Base-by-base conservation (phyloP, 2,113 vertebrate species). In the Callithrix jacchus region DNA sequence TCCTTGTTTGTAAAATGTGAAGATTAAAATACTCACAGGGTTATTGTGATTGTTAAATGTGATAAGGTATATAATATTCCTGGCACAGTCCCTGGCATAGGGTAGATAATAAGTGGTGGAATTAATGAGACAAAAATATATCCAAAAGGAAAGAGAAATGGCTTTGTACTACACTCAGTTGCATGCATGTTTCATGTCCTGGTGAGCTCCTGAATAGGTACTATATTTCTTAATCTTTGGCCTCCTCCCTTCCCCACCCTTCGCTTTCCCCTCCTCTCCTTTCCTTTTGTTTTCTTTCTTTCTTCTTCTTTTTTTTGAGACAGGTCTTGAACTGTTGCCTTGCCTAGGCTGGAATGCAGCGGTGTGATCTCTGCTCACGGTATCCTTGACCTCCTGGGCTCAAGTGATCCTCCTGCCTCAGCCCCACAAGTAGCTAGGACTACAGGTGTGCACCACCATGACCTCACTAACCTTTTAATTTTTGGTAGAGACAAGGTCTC, bases 11-110 rank as follows among this genome's bases (percentile, higher is more conserved):
- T 70, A 71, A 91, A 93, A 84, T 71, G 37, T 79, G 52, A 16
- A 88, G n/a, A 70, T 0, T 18, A 76, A 89, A 40, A 70, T 6
- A 89, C 45, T 77, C 17, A 54, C 14, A 79, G n/a, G 8, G 21
- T 56, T 93, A 95, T 45, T 45, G 61, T 37, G 30, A 79, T 77
- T 70, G 70, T 71, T 87, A 93, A 70, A 61, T 87, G 68, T 91
- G 87, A 83, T 52, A 87, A 82, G 40, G 8, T 81, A 45, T 58
- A 27, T 83, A n/a, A 83, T 23, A 77, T 7, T 58, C 27, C 7
- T 68, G 76, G 32, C 11, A 23, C 4, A 73, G n/a, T 92, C 3
- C 10, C 52, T 74, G 21, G n/a, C 8, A 84, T 23, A 82, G 23
- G 37, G n/a, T 54, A 76, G 17, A 70, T 20, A 82, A 32, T 42